Evolutionary conservation across 2,888 invertebrate species (phyloP).

Genomic region (Drosophila anomelani): DNA sequence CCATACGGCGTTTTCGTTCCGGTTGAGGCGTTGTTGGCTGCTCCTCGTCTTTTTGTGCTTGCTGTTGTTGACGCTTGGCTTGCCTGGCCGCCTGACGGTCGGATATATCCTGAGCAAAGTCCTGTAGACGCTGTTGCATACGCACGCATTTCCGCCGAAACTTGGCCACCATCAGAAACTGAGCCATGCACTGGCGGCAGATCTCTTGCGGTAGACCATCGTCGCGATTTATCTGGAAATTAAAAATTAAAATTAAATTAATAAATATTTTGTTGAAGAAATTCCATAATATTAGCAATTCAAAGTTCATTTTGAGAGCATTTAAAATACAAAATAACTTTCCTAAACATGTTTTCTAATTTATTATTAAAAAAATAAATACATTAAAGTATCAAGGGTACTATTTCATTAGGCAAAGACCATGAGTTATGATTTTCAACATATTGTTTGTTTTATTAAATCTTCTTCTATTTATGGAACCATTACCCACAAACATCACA

Average conservation of each 20-base stretch:
- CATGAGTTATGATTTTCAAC: not conserved
- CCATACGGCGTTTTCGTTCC: constrained; percentile 59
- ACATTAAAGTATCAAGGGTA: not conserved
- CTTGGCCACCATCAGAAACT: constrained; percentile 81
- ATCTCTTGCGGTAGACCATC: constrained; percentile 82
- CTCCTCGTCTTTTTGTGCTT: not conserved
- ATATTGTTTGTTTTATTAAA: not conserved
- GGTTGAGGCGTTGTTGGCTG: constrained; percentile 25
- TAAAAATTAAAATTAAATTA: constrained; percentile 6
- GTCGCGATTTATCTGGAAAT: constrained; percentile 72
- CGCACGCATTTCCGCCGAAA: constrained; percentile 80
- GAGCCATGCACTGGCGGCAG: constrained; percentile 80
- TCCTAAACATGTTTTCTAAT: not conserved
- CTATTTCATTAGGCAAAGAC: not conserved
- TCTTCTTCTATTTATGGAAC: constrained; percentile 4
- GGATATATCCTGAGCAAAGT: constrained; percentile 46
- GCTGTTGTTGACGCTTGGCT: constrained; percentile 39
- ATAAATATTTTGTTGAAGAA: not conserved
- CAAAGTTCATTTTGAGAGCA: not conserved
- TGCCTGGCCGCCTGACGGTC: constrained; percentile 51
- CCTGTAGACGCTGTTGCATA: constrained; percentile 74
- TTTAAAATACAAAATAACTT: not conserved
- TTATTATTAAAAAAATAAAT: not conserved
- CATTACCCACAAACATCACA: not conserved
- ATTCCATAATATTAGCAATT: no score